Conservation (phyloP, 2,797 vertebrate genomes). For the Scleropages formosus region DNA sequence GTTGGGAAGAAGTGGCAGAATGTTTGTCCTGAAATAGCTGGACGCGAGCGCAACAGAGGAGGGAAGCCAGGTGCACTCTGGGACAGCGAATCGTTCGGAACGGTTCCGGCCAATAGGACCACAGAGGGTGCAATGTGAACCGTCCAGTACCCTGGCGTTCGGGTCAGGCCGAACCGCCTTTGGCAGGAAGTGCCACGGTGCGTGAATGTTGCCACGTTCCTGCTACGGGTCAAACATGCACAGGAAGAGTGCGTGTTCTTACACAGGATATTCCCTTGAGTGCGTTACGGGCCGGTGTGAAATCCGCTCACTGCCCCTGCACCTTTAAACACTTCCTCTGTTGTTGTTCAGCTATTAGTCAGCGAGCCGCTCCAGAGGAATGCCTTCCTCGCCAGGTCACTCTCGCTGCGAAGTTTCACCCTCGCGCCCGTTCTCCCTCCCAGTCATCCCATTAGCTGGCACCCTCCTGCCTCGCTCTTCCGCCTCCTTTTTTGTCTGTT, state of each 20-base stretch:
- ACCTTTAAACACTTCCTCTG: constrained; percentile 19
- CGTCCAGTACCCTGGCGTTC: background rate
- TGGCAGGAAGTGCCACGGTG: background rate
- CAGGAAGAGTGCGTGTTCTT: no score
- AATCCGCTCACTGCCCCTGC: background rate
- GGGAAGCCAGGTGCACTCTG: background rate
- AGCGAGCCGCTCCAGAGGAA: constrained; percentile 24
- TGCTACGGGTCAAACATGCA: no score
- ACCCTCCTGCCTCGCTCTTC: constrained; percentile 21
- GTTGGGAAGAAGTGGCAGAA: background rate
- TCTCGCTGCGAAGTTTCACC: constrained; percentile 1
- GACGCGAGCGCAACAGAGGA: background rate
- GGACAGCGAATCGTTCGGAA: background rate
- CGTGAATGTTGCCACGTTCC: background rate
- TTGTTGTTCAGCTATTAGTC: constrained; percentile 15
- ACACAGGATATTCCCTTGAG: no score
- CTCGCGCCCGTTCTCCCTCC: background rate
- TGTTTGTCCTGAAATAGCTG: background rate
- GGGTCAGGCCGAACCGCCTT: background rate
- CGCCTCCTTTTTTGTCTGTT: constrained; percentile 20
- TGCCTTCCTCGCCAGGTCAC: constrained; percentile 23
- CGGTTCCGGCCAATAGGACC: background rate
- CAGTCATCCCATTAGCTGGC: constrained; percentile 7
- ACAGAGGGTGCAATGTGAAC: background rate
- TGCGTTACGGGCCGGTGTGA: no score